A percentile compares a stretch with the other conserved stretches of the same genome.
Evolutionary conservation across 2,113 vertebrate species (phyloP).

Genomic region (Chrysemys picta): DNA sequence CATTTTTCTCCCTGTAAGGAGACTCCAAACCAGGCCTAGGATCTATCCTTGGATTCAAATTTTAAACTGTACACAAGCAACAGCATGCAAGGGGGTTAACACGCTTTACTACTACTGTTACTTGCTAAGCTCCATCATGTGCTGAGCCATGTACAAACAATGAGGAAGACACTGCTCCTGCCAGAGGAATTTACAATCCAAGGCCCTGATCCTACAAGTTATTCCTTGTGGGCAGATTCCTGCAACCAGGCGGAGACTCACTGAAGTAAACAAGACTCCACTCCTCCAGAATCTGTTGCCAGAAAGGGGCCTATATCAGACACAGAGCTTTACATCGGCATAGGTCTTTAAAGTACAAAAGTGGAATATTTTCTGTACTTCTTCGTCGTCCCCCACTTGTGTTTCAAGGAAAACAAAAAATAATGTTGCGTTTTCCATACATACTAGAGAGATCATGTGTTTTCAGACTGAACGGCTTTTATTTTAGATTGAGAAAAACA

Average conservation of each 20-base stretch:
- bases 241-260: not conserved
- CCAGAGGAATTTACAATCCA: not conserved
- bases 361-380: too few species aligned
- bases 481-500: not conserved
- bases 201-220: not conserved
- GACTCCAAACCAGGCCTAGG: constrained; percentile 1
- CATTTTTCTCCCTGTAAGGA: constrained; percentile 2
- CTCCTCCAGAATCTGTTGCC: not conserved
- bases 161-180: rapidly evolving
- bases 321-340: not conserved
- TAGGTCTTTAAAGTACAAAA: too few species aligned
- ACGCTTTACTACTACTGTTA: not conserved
- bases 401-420: too few species aligned
- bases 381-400: too few species aligned
- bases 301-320: not conserved
- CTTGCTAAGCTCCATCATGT: not conserved
- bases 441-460: too few species aligned
- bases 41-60: not conserved
- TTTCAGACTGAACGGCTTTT: too few species aligned
- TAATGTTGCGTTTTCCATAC: too few species aligned
- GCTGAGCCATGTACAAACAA: not conserved
- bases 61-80: not conserved
- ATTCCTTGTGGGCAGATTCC: not conserved
- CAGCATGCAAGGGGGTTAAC: not conserved
- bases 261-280: not conserved